Base-by-base conservation (phyloP, 2,797 vertebrate species). In the Petrocephalus schoutedeni region DNA sequence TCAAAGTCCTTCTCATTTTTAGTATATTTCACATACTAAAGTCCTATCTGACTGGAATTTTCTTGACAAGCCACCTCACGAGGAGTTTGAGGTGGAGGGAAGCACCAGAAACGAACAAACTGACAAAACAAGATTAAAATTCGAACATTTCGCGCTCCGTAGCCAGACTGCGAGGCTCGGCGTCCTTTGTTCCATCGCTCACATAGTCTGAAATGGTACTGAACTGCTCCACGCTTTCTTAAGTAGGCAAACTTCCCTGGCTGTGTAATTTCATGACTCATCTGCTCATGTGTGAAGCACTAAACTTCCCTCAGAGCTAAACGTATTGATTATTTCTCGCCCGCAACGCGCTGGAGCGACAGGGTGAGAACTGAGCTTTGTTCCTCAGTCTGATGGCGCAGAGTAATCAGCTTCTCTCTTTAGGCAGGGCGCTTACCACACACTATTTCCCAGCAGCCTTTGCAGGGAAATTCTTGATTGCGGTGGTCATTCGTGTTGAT, bases 241-340 rank as follows among this genome's bases (percentile, higher is more conserved):
- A 7, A 86, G 28, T 16, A 86, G 28, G 10, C 6, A 54, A 6
- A 57, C 54, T n/a, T 86, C 56, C 56, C 87, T 54, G 28, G 32
- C 82, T 67, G 59, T 57, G 87, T 85, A 84, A 88, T 67, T 67
- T 56, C 59, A 85, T 71, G 49, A 85, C 57, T 86, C 58, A 64
- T 61, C 85, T 61, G 57, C 85, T 86, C 54, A 41, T 64, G 58
- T 64, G 32, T 12, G 32, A 58, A 85, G 28, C 36, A 61, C 57
- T 64, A 61, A 61, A 61, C 56, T 64, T n/a, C 87, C 59, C 82
- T 61, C 23, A 59, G 16, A 83, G 57, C 45, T 2, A 3, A 32
- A 19, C 32, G 61, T 85, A 85, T 84, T 84, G 87, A 84, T 61
- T 28, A 83, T 28, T 36, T 54, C 54, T 9, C 59, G 87, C 41